These are phyloP conservation scores for Notamacropus eugenii DNA, from an alignment of 2,797 vertebrate genomes.

Conservation along the genomic window DNA sequence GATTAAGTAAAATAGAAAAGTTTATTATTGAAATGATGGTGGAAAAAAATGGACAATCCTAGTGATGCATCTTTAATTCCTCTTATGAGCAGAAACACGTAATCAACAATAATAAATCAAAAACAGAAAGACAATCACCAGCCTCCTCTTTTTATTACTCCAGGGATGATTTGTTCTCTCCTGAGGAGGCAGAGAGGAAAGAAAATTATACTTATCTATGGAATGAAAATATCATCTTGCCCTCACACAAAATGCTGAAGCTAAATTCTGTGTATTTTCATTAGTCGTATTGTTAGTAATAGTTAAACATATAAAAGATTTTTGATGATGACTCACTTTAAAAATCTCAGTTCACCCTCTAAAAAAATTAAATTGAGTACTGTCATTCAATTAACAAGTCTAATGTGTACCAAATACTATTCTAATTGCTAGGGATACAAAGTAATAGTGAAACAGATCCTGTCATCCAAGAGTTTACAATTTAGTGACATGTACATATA, in stretches of 20 bases:
- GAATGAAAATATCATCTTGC: not conserved
- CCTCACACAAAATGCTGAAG: not conserved
- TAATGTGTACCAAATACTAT: not conserved
- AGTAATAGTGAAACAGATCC: too few species aligned
- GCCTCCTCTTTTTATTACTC: not conserved
- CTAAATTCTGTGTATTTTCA: not conserved
- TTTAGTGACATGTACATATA: too few species aligned
- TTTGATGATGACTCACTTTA: not conserved
- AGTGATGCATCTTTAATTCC: not conserved
- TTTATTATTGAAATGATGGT: not conserved
- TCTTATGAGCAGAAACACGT: not conserved
- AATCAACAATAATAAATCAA: not conserved
- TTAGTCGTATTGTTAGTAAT: not conserved
- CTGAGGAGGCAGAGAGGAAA: not conserved
- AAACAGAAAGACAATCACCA: not conserved
- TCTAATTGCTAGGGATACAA: not conserved
- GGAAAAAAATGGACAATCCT: not conserved
- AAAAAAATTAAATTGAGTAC: not conserved
- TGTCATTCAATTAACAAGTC: not conserved
- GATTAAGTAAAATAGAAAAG: not conserved
- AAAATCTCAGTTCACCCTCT: too few species aligned
- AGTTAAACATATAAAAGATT: not conserved
- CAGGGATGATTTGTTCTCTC: not conserved
- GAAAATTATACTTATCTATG: not conserved
- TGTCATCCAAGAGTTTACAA: not conserved